A percentile compares a stretch with the other conserved stretches of the same genome.
phyloP scores from a whole-genome alignment of 2,113 vertebrate genomes.

The Prionailurus bengalensis region DNA sequence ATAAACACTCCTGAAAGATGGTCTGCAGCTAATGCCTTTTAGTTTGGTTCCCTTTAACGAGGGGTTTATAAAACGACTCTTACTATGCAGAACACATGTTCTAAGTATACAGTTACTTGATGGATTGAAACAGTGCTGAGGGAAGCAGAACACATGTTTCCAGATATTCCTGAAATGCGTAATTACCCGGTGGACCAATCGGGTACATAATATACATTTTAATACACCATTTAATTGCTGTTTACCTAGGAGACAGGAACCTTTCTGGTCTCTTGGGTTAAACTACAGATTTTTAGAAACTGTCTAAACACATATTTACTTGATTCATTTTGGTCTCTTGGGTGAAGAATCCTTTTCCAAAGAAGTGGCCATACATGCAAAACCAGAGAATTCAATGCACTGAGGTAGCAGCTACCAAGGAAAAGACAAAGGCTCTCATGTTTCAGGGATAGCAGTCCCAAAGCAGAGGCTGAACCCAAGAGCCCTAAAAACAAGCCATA shows the following conservation, averaged over 20 bases:
- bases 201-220: constrained; percentile 73
- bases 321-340: constrained; percentile 66
- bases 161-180: constrained; percentile 77
- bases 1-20: constrained; percentile 69
- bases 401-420: not conserved
- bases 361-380: constrained; percentile 55
- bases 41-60: constrained; percentile 61
- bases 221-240: constrained; percentile 72
- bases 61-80: constrained; percentile 68
- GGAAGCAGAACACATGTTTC: constrained; percentile 72
- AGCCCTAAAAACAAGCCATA: not conserved
- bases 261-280: constrained; percentile 66
- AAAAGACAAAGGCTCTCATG: constrained; percentile 54
- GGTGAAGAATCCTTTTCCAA: constrained; percentile 67
- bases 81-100: constrained; percentile 75
- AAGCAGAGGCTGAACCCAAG: not conserved
- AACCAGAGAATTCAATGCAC: constrained; percentile 55
- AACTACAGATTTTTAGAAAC: constrained; percentile 77
- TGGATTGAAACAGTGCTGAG: constrained; percentile 67
- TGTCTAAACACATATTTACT: constrained; percentile 67
- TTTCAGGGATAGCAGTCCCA: constrained; percentile 6
- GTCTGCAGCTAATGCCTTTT: constrained; percentile 69
- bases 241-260: constrained; percentile 63
- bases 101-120: constrained; percentile 71
- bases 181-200: constrained; percentile 64